A percentile compares a stretch with the other conserved stretches of the same genome.
Conservation (phyloP, 2,888 invertebrate genomes). For the Omphaloscelis lunosa region DNA sequence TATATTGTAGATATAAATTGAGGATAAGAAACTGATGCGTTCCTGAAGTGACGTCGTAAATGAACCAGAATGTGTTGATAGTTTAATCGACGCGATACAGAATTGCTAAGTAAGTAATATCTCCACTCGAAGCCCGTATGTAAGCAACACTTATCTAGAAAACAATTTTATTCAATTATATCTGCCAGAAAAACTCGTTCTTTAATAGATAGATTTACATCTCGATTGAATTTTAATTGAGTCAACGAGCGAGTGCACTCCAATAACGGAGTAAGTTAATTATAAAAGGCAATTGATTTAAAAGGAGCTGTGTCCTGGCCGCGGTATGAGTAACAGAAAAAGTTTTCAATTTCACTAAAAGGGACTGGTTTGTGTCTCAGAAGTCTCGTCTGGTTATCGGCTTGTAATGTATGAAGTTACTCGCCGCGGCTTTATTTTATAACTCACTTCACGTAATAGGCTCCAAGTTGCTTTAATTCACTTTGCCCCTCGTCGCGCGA, state of each 20-base stretch:
- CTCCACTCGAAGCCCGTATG: conserved; percentile 64
- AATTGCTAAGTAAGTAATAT: conserved; percentile 68
- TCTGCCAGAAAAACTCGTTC: conserved; percentile 84
- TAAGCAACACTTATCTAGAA: conserved; percentile 74
- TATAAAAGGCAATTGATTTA: conserved; percentile 91
- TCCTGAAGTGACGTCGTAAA: conserved; percentile 54
- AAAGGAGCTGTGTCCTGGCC: conserved; percentile 88
- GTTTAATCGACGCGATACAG: conserved; percentile 67
- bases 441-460: conserved; percentile 90
- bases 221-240: conserved; percentile 89
- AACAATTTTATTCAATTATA: conserved; percentile 81
- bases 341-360: conserved; percentile 91
- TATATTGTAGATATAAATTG: conserved; percentile 35
- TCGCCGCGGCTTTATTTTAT: conserved; percentile 89
- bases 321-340: conserved; percentile 90
- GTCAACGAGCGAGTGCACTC: conserved; percentile 87
- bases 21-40: conserved; percentile 49
- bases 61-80: conserved; percentile 65
- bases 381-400: conserved; percentile 91
- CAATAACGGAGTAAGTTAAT: conserved; percentile 89
- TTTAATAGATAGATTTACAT: conserved; percentile 85
- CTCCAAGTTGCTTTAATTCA: conserved; percentile 86
- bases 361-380: conserved; percentile 91
- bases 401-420: conserved; percentile 91
- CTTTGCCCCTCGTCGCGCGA: conserved; percentile 79